Conservation (phyloP, 1,140 invertebrate genomes). For the Ylistrum balloti region DNA sequence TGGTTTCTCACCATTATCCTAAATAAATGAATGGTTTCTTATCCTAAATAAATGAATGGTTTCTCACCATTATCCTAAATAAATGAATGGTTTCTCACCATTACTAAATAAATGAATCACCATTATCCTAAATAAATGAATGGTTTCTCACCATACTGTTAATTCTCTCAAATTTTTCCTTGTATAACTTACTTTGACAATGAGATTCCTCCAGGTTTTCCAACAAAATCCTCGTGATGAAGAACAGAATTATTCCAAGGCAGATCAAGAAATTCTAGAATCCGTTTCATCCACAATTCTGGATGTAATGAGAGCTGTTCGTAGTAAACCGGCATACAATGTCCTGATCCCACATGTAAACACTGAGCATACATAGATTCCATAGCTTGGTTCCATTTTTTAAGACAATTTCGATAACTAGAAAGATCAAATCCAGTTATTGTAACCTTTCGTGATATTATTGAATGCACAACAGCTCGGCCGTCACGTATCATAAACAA, state of each 20-base stretch:
- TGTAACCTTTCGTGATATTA: conserved; percentile 98
- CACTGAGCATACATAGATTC: conserved; percentile 97
- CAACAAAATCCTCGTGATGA: conserved; percentile 98
- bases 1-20: too few relatives aligned
- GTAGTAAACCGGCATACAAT: conserved; percentile 96
- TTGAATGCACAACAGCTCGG: conserved; percentile 98
- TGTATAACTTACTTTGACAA: conserved; percentile 89
- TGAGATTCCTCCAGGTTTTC: conserved; percentile 95
- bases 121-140: too few relatives aligned
- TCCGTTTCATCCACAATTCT: conserved; percentile 92
- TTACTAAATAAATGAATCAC: too few relatives aligned
- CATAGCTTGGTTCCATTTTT: conserved; percentile 98
- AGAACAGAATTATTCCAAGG: conserved; percentile 98
- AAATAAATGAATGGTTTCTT: too few relatives aligned
- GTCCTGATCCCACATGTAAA: conserved; percentile 89
- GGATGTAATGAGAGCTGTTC: conserved; percentile 98
- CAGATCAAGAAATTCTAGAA: conserved; percentile 95
- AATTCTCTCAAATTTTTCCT: too few relatives aligned
- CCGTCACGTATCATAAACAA: conserved; percentile 99
- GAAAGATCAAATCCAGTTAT: conserved; percentile 98
- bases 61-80: too few relatives aligned
- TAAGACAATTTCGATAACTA: conserved; percentile 95
- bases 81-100: too few relatives aligned
- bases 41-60: too few relatives aligned
- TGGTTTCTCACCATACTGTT: too few relatives aligned